Evolutionary conservation across 2,797 vertebrate genomes (phyloP), one percentile per base, ranked within the genome.

Genomic region (Myotis vivesi): DNA sequence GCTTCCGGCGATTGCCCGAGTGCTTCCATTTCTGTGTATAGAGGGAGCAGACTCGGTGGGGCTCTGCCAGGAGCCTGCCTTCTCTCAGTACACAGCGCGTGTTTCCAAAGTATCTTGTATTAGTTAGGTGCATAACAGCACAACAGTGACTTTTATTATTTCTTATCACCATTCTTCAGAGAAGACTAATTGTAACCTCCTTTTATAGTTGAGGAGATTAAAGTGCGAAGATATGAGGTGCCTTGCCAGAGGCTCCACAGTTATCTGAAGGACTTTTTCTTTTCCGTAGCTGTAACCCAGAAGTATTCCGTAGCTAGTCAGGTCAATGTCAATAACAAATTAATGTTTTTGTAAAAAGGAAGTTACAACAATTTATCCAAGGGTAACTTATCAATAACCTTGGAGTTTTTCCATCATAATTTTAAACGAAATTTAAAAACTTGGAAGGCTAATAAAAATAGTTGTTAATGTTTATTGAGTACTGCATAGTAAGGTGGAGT

Each of bases 351-450:
- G 62, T 59, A 17, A 62, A 64, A 89, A 55, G 53, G 79, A 91
- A 53, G 36, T 80, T 68, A 13, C 64, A 68, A 73, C 57, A 25
- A 62, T 90, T 90, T 83, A 30, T 20, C 9, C 10, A 64, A 51
- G 85, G 23, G 80, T 91, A 12, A 91, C 62, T 79, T 83, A 66
- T 28, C 81, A 62, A 53, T 69, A 82, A 69, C 9, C 4, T 51
- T 83, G 46, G 25, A 85, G 2, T 38, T 71, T 75, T 91, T 72
- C 51, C 51, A 36, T 71, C 17, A 71, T 36, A 62, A 75, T 53
- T 91, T 91, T 91, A 19, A 59, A 73, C 57, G 44, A 33, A 84
- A 33, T 80, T 76, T 55, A 22, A 93, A 89, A 77, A 82, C 62
- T 82, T 85, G 15, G 41, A 81, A 89, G 51, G 28, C 33, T 51